These are phyloP conservation scores for Torymus tubicola DNA, from an alignment of 2,888 invertebrate genomes.

Conservation along the genomic window DNA sequence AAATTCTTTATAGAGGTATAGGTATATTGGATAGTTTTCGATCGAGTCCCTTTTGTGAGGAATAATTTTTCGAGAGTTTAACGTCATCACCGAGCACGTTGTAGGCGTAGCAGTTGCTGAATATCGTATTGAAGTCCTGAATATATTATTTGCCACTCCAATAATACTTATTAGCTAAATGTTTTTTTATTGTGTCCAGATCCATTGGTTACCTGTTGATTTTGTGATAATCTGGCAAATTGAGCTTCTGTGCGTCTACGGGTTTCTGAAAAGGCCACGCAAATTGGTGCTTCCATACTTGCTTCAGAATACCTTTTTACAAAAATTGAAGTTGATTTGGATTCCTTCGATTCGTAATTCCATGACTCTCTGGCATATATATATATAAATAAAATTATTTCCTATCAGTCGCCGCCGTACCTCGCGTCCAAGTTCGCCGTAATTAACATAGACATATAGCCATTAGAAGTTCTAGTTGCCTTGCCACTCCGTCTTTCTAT, in stretches of 20 bases:
- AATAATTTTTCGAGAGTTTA: slow-evolving; percentile 94
- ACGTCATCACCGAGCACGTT: slow-evolving; percentile 99
- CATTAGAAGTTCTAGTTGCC: no score
- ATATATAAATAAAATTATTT: no score
- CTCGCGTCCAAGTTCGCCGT: no score
- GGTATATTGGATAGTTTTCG: no score
- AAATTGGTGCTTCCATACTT: slow-evolving; percentile 98
- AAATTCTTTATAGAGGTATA: no score
- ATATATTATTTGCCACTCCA: slow-evolving; percentile 97
- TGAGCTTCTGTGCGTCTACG: slow-evolving; percentile 96
- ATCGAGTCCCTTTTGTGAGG: slow-evolving; percentile 90
- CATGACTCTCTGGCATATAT: no score
- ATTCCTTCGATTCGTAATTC: no score
- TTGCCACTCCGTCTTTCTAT: no score
- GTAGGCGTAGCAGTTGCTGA: slow-evolving; percentile 98
- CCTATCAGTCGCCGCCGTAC: no score
- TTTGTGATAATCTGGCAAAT: slow-evolving; percentile 97
- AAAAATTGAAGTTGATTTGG: slow-evolving; percentile 97
- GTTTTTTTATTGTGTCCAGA: slow-evolving; percentile 96
- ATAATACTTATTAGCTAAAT: slow-evolving; percentile 96
- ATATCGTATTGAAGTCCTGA: slow-evolving; percentile 98
- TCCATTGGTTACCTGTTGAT: slow-evolving; percentile 99
- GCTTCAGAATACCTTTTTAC: slow-evolving; percentile 95
- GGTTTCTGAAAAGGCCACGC: slow-evolving; percentile 99
- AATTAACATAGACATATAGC: no score